Evolutionary conservation across 2,888 invertebrate genomes (phyloP).

Genomic region (Flabesymbios commensalis): DNA sequence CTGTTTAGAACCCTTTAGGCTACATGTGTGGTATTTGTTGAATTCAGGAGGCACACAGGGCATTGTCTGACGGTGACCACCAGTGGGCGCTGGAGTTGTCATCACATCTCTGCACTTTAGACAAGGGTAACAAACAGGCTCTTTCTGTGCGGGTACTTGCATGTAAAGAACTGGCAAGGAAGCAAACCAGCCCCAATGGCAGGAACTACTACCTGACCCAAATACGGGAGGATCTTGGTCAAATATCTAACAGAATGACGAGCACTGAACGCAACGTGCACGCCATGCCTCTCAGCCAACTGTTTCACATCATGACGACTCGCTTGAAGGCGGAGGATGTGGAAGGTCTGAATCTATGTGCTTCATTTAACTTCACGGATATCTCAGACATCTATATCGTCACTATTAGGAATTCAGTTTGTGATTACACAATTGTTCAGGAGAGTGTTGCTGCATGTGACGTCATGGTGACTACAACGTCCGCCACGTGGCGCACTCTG

Average conservation of each 20-base stretch:
- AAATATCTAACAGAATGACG: constrained; percentile 5
- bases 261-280: background rate
- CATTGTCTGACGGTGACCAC: constrained; percentile 38
- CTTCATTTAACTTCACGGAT: constrained; percentile 35
- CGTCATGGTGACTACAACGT: constrained; percentile 34
- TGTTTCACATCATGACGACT: constrained; percentile 35
- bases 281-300: background rate
- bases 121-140: constrained; percentile 33
- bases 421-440: constrained; percentile 8
- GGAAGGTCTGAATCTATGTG: constrained; percentile 15
- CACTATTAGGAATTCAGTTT: constrained; percentile 41
- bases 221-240: constrained; percentile 40
- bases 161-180: constrained; percentile 31
- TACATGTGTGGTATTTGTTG: too few relatives aligned
- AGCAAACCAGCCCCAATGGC: constrained; percentile 44
- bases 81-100: constrained; percentile 49
- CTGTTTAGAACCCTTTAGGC: too few relatives aligned
- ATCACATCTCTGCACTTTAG: constrained; percentile 30
- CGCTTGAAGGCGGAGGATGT: constrained; percentile 37
- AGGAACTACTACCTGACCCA: constrained; percentile 45
- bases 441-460: constrained; percentile 24
- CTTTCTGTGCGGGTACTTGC: constrained; percentile 38
- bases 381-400: constrained; percentile 32
- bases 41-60: constrained; percentile 33
- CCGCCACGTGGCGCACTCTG: constrained; percentile 35